phyloP scores from a whole-genome alignment of 2,888 invertebrate species.

The Lycophotia porphyrea region DNA sequence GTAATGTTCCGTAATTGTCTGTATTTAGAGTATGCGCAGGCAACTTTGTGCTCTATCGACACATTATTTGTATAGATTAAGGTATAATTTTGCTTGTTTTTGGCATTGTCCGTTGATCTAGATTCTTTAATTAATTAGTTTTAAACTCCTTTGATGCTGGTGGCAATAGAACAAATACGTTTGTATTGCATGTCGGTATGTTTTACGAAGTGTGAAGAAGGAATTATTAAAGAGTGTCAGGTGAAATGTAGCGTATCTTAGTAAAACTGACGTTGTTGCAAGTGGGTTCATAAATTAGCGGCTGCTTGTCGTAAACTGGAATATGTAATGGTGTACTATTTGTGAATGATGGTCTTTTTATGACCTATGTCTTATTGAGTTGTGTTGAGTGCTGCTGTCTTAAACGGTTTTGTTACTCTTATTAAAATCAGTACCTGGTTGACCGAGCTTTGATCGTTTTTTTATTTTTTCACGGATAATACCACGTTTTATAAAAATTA shows the following conservation, averaged over 20 bases:
- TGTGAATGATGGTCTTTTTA: conserved; percentile 24
- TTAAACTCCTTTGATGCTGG: conserved; percentile 69
- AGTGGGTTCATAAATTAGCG: conserved; percentile 51
- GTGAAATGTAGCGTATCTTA: conserved; percentile 53
- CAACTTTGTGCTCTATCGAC: conserved; percentile 58
- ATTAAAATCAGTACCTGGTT: no score
- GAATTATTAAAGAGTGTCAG: conserved; percentile 61
- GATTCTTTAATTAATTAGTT: conserved; percentile 72
- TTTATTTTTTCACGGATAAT: no score
- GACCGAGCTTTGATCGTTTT: no score
- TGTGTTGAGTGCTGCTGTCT: neutral
- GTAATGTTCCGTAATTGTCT: conserved; percentile 71
- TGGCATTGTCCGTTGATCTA: conserved; percentile 61
- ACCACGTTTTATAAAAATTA: no score
- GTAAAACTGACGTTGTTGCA: conserved; percentile 45
- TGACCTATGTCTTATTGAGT: conserved; percentile 6
- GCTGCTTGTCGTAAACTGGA: conserved; percentile 41
- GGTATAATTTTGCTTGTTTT: conserved; percentile 47
- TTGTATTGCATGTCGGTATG: conserved; percentile 59
- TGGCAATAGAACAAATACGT: conserved; percentile 62
- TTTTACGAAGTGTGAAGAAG: conserved; percentile 62
- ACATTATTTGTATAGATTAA: conserved; percentile 36
- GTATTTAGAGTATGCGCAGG: conserved; percentile 48
- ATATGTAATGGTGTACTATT: conserved; percentile 24
- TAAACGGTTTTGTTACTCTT: neutral